These are phyloP conservation scores for Pristionchus pacificus DNA, from an alignment of 1,140 invertebrate species.

Conservation along the genomic window DNA sequence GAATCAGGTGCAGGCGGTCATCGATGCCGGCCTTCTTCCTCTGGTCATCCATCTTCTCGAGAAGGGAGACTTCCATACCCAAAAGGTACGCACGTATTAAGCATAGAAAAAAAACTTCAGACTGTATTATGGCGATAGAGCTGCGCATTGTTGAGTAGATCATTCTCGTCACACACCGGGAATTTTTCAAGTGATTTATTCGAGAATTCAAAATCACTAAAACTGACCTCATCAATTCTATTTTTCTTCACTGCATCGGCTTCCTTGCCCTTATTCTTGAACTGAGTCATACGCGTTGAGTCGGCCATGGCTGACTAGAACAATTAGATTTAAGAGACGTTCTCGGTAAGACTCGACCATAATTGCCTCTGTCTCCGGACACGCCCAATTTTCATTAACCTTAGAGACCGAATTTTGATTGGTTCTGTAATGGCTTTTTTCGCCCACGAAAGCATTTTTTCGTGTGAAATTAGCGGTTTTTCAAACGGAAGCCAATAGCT, in stretches of 20 bases:
- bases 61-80: conserved; percentile 93
- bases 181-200: no score
- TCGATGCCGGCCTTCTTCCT: conserved; percentile 86
- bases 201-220: no score
- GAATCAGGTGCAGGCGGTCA: conserved; percentile 90
- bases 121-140: no score
- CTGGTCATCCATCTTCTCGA: conserved; percentile 86
- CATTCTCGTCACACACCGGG: neutral
- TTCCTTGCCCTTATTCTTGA: conserved; percentile 56
- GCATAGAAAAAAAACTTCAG: neutral
- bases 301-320: neutral
- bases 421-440: no score
- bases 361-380: no score
- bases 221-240: conserved; percentile 70
- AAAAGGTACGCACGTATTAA: conserved; percentile 66
- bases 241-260: conserved; percentile 49
- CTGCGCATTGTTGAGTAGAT: neutral
- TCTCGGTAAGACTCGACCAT: no score
- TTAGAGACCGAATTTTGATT: no score
- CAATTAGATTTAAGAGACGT: no score
- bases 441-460: no score
- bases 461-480: no score
- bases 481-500: no score
- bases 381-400: no score
- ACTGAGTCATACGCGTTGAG: conserved; percentile 26